These are phyloP conservation scores for Cataglyphis livida DNA, from an alignment of 2,888 invertebrate species.

Conservation along the genomic window DNA sequence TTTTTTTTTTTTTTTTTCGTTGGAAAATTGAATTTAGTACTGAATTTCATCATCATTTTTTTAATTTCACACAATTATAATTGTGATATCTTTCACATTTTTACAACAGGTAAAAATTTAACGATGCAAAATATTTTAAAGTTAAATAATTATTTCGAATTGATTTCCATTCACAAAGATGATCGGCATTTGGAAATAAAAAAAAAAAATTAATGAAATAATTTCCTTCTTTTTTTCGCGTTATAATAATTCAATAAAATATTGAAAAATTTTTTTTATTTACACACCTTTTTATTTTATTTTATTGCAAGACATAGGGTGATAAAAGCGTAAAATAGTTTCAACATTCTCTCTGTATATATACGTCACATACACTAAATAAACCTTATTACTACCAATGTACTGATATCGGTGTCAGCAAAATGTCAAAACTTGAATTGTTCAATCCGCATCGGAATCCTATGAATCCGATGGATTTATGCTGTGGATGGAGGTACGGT, in stretches of 20 bases:
- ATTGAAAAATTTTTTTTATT: background rate
- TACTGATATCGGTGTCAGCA: conserved; percentile 1
- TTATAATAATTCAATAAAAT: background rate
- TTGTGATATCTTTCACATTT: background rate
- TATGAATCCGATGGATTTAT: conserved; percentile 47
- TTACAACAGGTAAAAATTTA: conserved; percentile 19
- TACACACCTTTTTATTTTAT: background rate
- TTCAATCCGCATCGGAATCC: conserved; percentile 37
- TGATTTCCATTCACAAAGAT: background rate
- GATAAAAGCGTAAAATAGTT: background rate
- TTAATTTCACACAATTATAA: conserved; percentile 15
- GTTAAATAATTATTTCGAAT: conserved; percentile 15
- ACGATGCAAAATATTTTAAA: background rate
- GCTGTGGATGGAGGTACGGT: conserved; percentile 42
- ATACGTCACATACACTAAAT: conserved; percentile 1
- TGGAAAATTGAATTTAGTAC: conserved; percentile 12
- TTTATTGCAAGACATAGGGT: background rate
- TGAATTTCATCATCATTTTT: background rate
- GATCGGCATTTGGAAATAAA: background rate
- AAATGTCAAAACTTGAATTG: conserved; percentile 40
- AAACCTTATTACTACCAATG: conserved; percentile 17
- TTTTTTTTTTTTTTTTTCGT: background rate
- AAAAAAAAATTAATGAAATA: background rate
- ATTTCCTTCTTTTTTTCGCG: background rate
- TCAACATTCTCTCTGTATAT: background rate